A percentile compares a stretch with the other conserved stretches of the same genome.
These are phyloP conservation scores for Rhynchopsitta pachyrhyncha DNA, from an alignment of 2,113 vertebrate genomes.

Conservation along the genomic window DNA sequence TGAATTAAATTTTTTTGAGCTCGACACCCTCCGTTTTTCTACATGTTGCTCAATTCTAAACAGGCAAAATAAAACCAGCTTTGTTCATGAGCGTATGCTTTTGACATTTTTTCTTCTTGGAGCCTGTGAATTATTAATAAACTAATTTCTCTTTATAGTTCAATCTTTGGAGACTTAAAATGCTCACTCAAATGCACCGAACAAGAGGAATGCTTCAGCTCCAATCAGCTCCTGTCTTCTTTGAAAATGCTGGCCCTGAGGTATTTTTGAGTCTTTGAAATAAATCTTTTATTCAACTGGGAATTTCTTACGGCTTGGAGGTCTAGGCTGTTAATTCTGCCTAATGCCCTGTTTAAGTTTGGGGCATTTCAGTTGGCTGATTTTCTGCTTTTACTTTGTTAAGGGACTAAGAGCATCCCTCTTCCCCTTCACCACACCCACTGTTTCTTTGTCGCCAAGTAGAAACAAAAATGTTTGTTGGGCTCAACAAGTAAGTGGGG, in stretches of 20 bases:
- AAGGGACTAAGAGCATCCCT: not conserved
- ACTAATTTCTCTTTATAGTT: constrained; percentile 86
- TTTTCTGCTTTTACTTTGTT: constrained; percentile 41
- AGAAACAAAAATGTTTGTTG: not conserved
- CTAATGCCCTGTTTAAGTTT: constrained; percentile 74
- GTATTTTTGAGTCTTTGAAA: constrained; percentile 78
- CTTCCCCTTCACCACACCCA: not conserved
- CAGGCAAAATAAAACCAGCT: constrained; percentile 78
- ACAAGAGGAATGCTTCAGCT: constrained; percentile 72
- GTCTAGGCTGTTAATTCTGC: constrained; percentile 71
- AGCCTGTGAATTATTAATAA: constrained; percentile 85
- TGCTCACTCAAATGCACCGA: constrained; percentile 76
- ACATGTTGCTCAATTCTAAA: constrained; percentile 69
- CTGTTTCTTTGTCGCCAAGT: not conserved
- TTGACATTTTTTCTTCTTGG: constrained; percentile 78
- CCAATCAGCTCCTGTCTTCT: constrained; percentile 72
- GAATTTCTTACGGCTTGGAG: constrained; percentile 75
- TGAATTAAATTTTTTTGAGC: constrained; percentile 77
- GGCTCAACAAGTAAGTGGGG: not conserved
- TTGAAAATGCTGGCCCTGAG: constrained; percentile 76
- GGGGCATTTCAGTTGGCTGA: constrained; percentile 5
- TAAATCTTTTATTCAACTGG: constrained; percentile 72
- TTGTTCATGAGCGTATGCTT: constrained; percentile 78
- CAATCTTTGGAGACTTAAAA: constrained; percentile 83
- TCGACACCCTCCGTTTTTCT: constrained; percentile 47